Conservation (phyloP, 2,888 invertebrate species). For the Cenopis cana region DNA sequence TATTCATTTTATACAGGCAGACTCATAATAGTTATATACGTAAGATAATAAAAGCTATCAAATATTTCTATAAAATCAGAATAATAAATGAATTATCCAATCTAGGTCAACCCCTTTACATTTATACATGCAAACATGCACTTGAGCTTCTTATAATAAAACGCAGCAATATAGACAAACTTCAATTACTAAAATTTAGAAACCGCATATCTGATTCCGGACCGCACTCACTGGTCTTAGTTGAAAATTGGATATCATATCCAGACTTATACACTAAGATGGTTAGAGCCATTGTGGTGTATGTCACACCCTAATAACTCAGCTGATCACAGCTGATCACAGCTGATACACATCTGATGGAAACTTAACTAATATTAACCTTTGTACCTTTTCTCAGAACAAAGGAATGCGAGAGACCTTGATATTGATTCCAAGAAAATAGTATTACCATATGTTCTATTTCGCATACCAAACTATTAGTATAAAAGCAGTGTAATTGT, state of each 20-base stretch:
- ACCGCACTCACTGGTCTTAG: background rate
- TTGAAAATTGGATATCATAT: constrained; percentile 5
- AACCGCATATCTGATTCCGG: constrained; percentile 28
- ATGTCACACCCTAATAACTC: too few relatives aligned
- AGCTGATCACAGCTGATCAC: too few relatives aligned
- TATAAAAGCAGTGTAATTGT: too few relatives aligned
- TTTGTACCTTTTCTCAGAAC: too few relatives aligned
- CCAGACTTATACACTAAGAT: constrained; percentile 8
- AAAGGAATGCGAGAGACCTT: too few relatives aligned
- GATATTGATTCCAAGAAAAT: too few relatives aligned
- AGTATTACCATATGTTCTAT: too few relatives aligned
- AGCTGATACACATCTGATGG: too few relatives aligned
- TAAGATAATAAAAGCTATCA: background rate
- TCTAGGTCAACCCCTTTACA: background rate
- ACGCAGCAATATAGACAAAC: constrained; percentile 1
- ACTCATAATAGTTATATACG: background rate
- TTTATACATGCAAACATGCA: background rate
- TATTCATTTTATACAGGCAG: background rate
- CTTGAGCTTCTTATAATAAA: background rate
- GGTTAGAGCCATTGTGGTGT: too few relatives aligned
- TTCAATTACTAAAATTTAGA: constrained; percentile 8
- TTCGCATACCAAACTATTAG: too few relatives aligned
- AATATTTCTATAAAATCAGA: background rate
- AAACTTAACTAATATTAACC: too few relatives aligned
- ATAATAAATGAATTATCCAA: background rate